These are phyloP conservation scores for Cryptotis parvus DNA, from an alignment of 2,113 vertebrate genomes.

Conservation along the genomic window DNA sequence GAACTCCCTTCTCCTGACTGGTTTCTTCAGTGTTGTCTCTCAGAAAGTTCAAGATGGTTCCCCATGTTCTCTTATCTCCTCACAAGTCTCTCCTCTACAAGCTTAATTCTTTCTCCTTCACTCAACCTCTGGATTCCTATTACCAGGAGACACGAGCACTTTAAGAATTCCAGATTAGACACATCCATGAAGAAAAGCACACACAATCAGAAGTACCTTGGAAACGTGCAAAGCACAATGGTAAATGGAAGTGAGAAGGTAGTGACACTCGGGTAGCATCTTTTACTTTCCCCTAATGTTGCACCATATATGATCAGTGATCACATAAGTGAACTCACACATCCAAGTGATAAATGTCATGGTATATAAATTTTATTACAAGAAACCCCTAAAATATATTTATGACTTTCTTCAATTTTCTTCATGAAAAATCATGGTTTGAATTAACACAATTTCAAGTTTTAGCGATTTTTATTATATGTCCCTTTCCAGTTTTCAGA, in stretches of 20 bases:
- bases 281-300: neutral
- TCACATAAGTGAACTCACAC: too few species aligned
- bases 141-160: neutral
- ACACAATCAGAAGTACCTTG: neutral
- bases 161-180: neutral
- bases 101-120: conserved; percentile 5
- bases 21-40: neutral
- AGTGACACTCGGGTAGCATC: neutral
- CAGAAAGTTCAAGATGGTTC: neutral
- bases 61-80: neutral
- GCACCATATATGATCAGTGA: neutral
- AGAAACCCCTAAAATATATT: neutral
- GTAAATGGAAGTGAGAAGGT: neutral
- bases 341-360: neutral
- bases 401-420: neutral
- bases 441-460: neutral
- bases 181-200: neutral
- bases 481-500: neutral
- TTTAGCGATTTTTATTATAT: neutral
- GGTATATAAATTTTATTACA: neutral
- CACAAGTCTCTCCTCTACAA: neutral
- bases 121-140: neutral
- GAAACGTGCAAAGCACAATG: neutral
- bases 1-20: neutral
- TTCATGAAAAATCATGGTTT: conserved; percentile 16